Evolutionary conservation across 2,888 invertebrate genomes (phyloP).

Genomic region (Eulithis prunata): DNA sequence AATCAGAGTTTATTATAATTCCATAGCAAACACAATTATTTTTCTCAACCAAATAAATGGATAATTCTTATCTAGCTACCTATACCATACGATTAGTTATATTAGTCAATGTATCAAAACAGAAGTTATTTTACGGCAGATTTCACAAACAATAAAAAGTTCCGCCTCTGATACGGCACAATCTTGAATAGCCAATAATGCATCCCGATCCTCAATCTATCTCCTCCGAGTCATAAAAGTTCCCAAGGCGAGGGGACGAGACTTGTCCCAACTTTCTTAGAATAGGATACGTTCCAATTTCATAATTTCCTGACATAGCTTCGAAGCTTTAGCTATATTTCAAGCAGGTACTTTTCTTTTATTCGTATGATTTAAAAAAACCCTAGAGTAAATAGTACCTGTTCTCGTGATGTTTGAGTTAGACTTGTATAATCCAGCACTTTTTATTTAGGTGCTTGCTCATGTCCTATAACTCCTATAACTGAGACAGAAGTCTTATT

Average conservation of each 20-base stretch:
- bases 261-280: constrained; percentile 64
- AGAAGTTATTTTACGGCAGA: constrained; percentile 41
- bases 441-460: too few relatives aligned
- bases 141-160: constrained; percentile 45
- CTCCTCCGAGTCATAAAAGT: constrained; percentile 75
- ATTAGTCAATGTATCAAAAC: constrained; percentile 27
- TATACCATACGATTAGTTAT: background rate
- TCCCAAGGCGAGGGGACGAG: constrained; percentile 54
- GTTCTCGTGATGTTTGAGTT: too few relatives aligned
- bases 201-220: constrained; percentile 72
- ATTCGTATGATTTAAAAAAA: too few relatives aligned
- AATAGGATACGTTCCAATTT: constrained; percentile 49
- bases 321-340: background rate
- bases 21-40: constrained; percentile 7
- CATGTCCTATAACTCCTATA: too few relatives aligned
- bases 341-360: background rate
- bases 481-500: too few relatives aligned
- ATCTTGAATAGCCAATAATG: constrained; percentile 75
- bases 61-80: constrained; percentile 6
- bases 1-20: background rate
- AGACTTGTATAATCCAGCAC: too few relatives aligned
- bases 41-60: constrained; percentile 11
- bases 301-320: constrained; percentile 40
- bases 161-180: constrained; percentile 56
- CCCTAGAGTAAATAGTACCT: too few relatives aligned